These are phyloP conservation scores for Petrocephalus schoutedeni DNA, from an alignment of 2,797 vertebrate genomes.

Conservation along the genomic window DNA sequence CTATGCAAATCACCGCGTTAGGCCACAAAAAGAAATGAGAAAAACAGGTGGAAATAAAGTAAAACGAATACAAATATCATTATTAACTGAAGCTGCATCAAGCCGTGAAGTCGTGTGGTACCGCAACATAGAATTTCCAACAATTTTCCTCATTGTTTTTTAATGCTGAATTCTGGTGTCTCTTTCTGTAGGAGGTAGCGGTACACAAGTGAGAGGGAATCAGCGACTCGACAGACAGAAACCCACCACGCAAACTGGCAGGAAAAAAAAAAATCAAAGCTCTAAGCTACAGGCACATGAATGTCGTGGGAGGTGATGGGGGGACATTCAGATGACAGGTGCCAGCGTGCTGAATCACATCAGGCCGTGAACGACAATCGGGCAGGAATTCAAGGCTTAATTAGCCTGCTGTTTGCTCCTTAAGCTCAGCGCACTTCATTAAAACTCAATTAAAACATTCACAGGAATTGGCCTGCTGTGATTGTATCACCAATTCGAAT, in stretches of 20 bases:
- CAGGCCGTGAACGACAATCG: background rate
- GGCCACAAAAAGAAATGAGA: background rate
- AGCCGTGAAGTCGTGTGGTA: background rate
- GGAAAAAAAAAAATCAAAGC: background rate
- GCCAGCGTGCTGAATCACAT: conserved; percentile 1
- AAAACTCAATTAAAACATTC: background rate
- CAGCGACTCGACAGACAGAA: background rate
- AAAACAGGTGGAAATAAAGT: background rate
- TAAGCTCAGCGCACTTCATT: background rate
- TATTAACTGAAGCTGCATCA: background rate
- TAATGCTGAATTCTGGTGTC: background rate
- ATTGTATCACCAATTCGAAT: background rate
- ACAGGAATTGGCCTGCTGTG: background rate
- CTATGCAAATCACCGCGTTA: background rate
- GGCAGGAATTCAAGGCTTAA: background rate
- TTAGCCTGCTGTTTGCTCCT: background rate
- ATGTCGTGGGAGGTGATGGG: background rate
- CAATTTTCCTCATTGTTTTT: background rate
- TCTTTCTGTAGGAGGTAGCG: background rate
- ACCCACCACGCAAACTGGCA: background rate
- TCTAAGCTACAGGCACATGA: background rate
- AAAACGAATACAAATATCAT: background rate
- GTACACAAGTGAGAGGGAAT: background rate
- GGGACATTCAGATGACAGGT: background rate
- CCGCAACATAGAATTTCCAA: background rate